A percentile compares a stretch with the other conserved stretches of the same genome.
These are phyloP conservation scores for Trematomus loennbergii DNA, from an alignment of 2,113 vertebrate species.

Conservation along the genomic window DNA sequence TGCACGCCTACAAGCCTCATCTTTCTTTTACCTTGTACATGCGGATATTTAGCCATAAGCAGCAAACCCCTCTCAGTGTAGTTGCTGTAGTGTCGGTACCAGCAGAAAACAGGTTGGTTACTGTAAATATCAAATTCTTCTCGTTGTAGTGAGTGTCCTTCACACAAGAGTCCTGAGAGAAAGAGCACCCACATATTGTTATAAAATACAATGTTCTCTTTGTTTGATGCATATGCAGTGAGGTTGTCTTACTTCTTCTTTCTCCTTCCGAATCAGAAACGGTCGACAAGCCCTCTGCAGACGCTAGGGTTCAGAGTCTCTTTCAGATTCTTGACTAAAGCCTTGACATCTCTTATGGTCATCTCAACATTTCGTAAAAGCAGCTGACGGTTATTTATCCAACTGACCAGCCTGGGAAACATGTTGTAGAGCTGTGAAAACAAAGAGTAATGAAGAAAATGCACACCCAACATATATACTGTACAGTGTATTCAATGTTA, in stretches of 20 bases:
- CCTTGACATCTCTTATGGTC: not conserved
- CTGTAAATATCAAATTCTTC: constrained; percentile 65
- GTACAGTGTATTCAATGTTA: not conserved
- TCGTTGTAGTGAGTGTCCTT: constrained; percentile 52
- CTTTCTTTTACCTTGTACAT: constrained; percentile 80
- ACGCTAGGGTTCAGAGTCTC: constrained; percentile 69
- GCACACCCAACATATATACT: not conserved
- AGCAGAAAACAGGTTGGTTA: constrained; percentile 74
- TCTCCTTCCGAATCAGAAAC: constrained; percentile 73
- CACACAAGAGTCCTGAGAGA: constrained; percentile 42
- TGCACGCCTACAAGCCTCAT: not conserved
- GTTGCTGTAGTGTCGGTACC: constrained; percentile 78
- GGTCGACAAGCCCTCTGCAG: constrained; percentile 74
- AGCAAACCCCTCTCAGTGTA: constrained; percentile 74
- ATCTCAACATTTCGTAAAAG: constrained; percentile 13
- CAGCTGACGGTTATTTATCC: constrained; percentile 53
- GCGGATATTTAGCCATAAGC: constrained; percentile 81
- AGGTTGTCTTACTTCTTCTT: constrained; percentile 53
- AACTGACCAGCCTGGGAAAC: constrained; percentile 70
- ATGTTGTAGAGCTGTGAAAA: constrained; percentile 76
- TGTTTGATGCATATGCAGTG: not conserved
- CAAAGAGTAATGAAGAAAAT: not conserved
- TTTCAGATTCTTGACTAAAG: constrained; percentile 45
- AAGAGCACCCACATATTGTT: not conserved
- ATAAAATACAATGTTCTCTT: not conserved